Conservation (phyloP, 2,113 vertebrate species). For the Calidris pygmaea region DNA sequence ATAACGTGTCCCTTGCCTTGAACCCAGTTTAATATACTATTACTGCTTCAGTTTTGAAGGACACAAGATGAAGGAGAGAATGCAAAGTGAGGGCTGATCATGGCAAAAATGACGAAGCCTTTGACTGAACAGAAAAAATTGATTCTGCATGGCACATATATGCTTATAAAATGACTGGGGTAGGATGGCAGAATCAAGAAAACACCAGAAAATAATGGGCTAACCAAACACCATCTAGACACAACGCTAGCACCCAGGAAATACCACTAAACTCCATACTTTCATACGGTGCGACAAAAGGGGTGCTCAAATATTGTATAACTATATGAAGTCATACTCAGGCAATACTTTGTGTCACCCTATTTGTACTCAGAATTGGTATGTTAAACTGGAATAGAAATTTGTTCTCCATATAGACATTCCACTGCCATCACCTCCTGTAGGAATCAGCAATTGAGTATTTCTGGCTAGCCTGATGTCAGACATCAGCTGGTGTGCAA, state of each 20-base stretch:
- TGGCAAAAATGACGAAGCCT: background rate
- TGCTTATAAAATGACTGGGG: background rate
- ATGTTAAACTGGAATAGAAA: background rate
- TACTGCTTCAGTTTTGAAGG: background rate
- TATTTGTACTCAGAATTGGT: background rate
- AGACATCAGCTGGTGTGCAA: background rate
- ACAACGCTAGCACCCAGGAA: background rate
- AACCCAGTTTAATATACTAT: background rate
- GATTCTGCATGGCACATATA: background rate
- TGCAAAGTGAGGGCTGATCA: background rate
- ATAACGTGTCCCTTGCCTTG: background rate
- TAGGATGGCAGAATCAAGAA: background rate
- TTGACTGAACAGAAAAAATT: background rate
- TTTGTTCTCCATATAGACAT: background rate
- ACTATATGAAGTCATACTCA: background rate
- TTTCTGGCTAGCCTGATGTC: background rate
- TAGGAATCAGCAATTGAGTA: background rate
- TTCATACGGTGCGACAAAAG: background rate
- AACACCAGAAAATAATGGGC: background rate
- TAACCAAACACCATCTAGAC: background rate
- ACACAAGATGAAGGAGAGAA: background rate
- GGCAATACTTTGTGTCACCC: background rate
- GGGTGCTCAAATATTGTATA: background rate
- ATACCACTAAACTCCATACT: background rate
- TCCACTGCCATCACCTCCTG: background rate